phyloP scores from a whole-genome alignment of 2,888 invertebrate genomes.

The Fabriciana adippe region DNA sequence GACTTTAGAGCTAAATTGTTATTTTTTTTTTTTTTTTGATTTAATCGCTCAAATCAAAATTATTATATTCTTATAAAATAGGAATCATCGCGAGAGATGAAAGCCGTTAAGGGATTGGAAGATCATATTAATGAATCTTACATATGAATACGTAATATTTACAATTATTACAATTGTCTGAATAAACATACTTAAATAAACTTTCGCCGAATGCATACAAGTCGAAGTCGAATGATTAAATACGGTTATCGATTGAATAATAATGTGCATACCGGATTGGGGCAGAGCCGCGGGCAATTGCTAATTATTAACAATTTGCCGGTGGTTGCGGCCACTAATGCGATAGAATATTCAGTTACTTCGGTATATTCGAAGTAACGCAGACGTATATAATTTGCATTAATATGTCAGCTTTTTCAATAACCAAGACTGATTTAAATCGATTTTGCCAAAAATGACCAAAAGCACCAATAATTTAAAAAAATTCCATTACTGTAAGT shows the following conservation, averaged over 20 bases:
- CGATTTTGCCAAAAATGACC: background rate
- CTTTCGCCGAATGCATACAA: slow-evolving; percentile 7
- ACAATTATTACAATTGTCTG: no score
- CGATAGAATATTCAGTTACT: slow-evolving; percentile 24
- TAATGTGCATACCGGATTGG: slow-evolving; percentile 6
- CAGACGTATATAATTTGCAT: background rate
- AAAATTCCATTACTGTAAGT: no score
- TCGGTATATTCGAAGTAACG: slow-evolving; percentile 8
- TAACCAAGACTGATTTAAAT: background rate
- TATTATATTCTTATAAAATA: no score
- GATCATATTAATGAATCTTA: no score
- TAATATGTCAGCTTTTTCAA: background rate
- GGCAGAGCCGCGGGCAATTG: slow-evolving; percentile 21
- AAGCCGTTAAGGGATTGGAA: no score
- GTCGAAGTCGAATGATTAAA: slow-evolving; percentile 8
- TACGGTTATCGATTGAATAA: slow-evolving; percentile 14
- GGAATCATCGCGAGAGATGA: no score
- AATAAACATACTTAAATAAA: background rate
- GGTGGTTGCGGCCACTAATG: slow-evolving; percentile 23
- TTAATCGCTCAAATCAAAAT: no score
- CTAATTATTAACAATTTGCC: slow-evolving; percentile 25
- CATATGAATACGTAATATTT: no score
- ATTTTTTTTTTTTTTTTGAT: no score
- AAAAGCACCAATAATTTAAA: background rate
- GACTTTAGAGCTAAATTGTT: no score